Conservation (phyloP, 1,140 invertebrate species). For the Laupala kohalensis region DNA sequence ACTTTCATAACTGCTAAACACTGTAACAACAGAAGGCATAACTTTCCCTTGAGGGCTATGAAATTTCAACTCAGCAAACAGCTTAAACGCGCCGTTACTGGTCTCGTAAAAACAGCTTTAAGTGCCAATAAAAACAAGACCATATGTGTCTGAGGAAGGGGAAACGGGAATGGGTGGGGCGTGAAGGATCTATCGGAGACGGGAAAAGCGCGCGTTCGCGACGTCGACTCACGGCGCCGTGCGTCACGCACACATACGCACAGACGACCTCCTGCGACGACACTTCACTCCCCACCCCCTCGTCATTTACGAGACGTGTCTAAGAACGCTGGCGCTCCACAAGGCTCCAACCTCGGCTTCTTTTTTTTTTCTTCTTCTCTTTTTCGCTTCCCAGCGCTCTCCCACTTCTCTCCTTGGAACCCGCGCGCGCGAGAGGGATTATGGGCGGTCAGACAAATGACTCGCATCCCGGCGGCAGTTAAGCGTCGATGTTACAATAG, state of each 20-base stretch:
- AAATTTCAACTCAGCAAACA: not conserved
- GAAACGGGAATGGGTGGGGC: not conserved
- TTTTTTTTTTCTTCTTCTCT: not conserved
- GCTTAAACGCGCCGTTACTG: not conserved
- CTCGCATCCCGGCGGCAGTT: not conserved
- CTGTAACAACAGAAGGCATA: not conserved
- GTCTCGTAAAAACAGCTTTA: conserved; percentile 3
- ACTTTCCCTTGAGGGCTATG: not conserved
- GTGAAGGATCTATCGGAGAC: not conserved
- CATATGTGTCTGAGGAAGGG: not conserved
- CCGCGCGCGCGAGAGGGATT: not conserved
- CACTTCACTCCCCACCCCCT: too few species aligned
- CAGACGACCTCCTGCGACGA: too few species aligned
- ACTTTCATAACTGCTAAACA: not conserved
- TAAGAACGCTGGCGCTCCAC: not conserved
- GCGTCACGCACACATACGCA: not conserved
- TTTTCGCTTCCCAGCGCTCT: not conserved
- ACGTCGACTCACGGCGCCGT: not conserved
- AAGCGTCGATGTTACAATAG: not conserved
- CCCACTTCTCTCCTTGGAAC: not conserved
- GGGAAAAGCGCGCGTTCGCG: not conserved
- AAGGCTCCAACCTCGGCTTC: not conserved
- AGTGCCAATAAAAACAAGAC: conserved; percentile 6
- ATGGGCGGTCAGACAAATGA: not conserved
- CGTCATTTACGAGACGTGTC: not conserved